A percentile compares a stretch with the other conserved stretches of the same genome.
phyloP scores from a whole-genome alignment of 2,888 invertebrate species.

The Epinotia brunnichana region DNA sequence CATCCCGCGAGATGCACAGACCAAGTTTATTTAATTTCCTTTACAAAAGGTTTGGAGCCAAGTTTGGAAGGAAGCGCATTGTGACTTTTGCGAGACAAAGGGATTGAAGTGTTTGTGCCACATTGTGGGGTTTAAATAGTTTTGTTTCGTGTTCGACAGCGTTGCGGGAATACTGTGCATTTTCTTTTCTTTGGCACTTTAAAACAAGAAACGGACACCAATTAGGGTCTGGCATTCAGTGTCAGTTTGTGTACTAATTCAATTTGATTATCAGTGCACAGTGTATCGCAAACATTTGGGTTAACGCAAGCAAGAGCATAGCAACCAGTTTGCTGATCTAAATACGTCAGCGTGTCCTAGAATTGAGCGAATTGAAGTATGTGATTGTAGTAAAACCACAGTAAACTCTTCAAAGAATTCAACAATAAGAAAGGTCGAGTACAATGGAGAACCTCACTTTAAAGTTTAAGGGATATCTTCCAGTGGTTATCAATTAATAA shows the following conservation, averaged over 20 bases:
- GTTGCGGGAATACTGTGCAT: neutral
- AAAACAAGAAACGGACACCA: neutral
- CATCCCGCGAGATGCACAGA: conserved; percentile 33
- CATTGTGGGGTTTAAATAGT: conserved; percentile 17
- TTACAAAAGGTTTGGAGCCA: conserved; percentile 33
- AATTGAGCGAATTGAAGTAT: too few relatives aligned
- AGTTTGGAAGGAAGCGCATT: conserved; percentile 33
- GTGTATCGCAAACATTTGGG: too few relatives aligned
- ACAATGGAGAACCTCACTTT: too few relatives aligned
- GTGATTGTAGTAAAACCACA: too few relatives aligned
- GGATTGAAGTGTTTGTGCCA: conserved; percentile 22
- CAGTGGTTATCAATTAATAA: too few relatives aligned
- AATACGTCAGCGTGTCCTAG: too few relatives aligned
- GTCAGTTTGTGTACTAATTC: neutral
- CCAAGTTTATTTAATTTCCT: conserved; percentile 30
- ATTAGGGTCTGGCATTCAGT: neutral
- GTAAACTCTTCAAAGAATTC: too few relatives aligned
- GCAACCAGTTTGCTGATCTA: too few relatives aligned
- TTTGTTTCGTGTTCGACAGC: conserved; percentile 21
- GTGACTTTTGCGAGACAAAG: conserved; percentile 24
- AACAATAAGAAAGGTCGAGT: too few relatives aligned
- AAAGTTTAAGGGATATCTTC: too few relatives aligned
- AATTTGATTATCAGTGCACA: too few relatives aligned
- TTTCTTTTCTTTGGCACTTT: conserved; percentile 2
- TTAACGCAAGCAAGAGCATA: too few relatives aligned